These are phyloP conservation scores for Miniopterus natalensis DNA, from an alignment of 2,113 vertebrate genomes.

Conservation along the genomic window DNA sequence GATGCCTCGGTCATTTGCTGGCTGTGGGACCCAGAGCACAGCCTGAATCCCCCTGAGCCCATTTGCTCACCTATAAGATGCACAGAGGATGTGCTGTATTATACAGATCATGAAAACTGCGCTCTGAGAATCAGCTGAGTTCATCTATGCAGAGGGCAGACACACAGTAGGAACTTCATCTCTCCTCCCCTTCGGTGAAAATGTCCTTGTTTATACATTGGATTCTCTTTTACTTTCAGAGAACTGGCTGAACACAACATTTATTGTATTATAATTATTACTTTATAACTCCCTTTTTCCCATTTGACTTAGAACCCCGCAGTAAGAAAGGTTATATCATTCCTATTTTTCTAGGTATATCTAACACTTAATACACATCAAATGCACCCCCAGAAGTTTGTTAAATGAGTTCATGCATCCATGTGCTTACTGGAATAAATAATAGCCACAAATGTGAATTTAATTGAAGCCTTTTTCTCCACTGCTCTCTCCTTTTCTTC, in stretches of 20 bases:
- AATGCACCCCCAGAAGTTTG: neutral
- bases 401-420: neutral
- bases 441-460: neutral
- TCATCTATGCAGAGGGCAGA: neutral
- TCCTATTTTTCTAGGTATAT: neutral
- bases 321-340: neutral
- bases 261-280: neutral
- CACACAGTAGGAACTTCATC: neutral
- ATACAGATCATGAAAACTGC: neutral
- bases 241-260: neutral
- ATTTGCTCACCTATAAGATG: neutral
- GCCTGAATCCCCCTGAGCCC: neutral
- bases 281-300: neutral
- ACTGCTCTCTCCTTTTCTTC: neutral
- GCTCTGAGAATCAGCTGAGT: neutral
- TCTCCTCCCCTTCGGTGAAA: neutral
- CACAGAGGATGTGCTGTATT: neutral
- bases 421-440: neutral
- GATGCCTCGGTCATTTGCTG: neutral
- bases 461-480: conserved; percentile 22
- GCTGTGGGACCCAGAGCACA: neutral
- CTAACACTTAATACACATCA: neutral
- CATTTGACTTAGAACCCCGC: neutral
- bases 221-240: neutral
- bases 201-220: neutral